Evolutionary conservation across 2,113 vertebrate genomes (phyloP), one percentile per base, ranked within the genome.

Genomic region (Petromus typicus): DNA sequence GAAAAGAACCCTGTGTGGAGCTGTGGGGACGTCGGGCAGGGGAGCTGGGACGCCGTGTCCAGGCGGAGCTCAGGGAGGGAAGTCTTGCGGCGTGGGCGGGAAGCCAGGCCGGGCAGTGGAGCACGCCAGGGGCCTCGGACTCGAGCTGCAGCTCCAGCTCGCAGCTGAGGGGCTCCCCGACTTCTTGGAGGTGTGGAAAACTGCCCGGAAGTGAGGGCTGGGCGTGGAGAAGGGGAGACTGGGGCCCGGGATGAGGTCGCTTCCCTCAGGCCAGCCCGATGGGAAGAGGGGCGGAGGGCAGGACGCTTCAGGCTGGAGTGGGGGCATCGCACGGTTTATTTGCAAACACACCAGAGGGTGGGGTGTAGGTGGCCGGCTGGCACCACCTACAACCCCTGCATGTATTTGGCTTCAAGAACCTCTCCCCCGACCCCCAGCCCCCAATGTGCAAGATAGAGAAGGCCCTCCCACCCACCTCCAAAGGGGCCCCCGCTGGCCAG

Each of bases 301-400:
- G 86, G 37, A 84, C 69, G 45, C 12, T 57, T 14, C 43, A 91
- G 51, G 34, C 5, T 5, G n/a, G 17, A 16, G 40, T 75, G 13
- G 48, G 87, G 93, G 95, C 67, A 90, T 95, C 96, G 80, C 76
- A 94, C 89, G 89, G 30, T 98, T 98, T 98, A 97, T 97, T 98
- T 89, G 73, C 54, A 89, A 76, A 95, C 27, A 92, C 48, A 81
- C 92, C 86, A 45, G 71, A 85, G 51, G 86, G 56, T 40, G n/a
- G 81, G 67, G 85, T 75, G 18, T 61, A 22, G 80, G 17, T 63
- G 81, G 88, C 34, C n/a, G 17, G 40, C 9, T 8, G 76, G 73
- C 45, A 71, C 43, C 76, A 14, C 69, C 69, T 78, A 69, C 37
- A 13, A 51, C 82, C 89, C 67, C 81, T 80, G 64, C 89, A 67